Percentiles rank a stretch among this genome's conserved stretches.
phyloP scores from a whole-genome alignment of 2,113 vertebrate species.

The Bubo scandiacus region DNA sequence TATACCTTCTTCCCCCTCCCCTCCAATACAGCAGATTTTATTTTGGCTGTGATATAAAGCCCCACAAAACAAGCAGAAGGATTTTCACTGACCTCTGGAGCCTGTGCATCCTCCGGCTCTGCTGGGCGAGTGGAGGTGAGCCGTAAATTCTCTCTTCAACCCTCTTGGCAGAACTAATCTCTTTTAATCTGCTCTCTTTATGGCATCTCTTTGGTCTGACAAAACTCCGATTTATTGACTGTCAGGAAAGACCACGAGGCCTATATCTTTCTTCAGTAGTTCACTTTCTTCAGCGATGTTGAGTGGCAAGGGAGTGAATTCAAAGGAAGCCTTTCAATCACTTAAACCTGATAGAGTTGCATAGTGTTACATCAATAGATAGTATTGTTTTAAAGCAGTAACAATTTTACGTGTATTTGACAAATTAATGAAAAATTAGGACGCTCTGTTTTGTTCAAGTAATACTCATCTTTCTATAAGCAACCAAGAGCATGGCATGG shows the following conservation, averaged over 20 bases:
- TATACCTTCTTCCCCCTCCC: not conserved
- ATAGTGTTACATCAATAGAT: not conserved
- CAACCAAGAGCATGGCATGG: fast-evolving
- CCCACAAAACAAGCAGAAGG: not conserved
- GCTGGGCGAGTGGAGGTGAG: fast-evolving
- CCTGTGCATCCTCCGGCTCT: not conserved
- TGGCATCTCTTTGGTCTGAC: constrained; percentile 23
- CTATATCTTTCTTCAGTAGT: not conserved
- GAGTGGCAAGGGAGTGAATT: not conserved
- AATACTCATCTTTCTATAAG: not conserved
- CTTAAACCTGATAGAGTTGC: not conserved
- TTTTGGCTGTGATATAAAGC: not conserved
- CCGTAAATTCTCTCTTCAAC: not conserved
- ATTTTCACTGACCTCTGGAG: not conserved
- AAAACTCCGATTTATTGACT: constrained; percentile 23
- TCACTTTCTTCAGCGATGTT: fast-evolving
- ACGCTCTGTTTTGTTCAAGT: not conserved
- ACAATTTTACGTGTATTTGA: fast-evolving
- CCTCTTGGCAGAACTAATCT: constrained; percentile 51
- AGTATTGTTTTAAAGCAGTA: not conserved
- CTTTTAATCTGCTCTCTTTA: constrained; percentile 43
- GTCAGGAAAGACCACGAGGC: not conserved
- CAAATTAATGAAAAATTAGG: not conserved
- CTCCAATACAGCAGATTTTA: not conserved
- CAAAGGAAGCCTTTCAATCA: not conserved